Evolutionary conservation across 2,888 invertebrate species (phyloP), one percentile per base, ranked within the genome.

Genomic region (Hemaris fuciformis): DNA sequence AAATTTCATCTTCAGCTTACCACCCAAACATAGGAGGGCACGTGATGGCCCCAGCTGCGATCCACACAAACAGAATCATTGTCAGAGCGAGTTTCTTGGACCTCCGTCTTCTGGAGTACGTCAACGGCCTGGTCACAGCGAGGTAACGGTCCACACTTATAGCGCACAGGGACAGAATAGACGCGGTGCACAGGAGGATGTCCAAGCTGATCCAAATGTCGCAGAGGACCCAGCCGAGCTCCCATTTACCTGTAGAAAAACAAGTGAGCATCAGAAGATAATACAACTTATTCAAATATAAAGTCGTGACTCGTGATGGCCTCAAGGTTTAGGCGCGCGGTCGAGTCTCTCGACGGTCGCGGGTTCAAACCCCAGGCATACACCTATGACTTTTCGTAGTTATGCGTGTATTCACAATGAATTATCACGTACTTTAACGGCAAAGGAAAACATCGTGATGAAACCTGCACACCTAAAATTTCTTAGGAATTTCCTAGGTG

Each of bases 21-120:
- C 98, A 98, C 75, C 98, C 98, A 71, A 98, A 94, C 90, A 99
- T 96, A 2, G 98, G 98, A 0, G 99, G 99, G 73, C 98, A 97
- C 15, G 98, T 98, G 65, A 99, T 98, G 38, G 98, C 94, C 48
- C 97, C 95, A 2, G 98, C 98, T 23, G 97, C 93, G 5, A 97
- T 93, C 99, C 99, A 99, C 0, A 98, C 98, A 53, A 96, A 95
- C 57, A 97, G 93, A 67, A 98, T 97, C 96, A 98, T 97, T 13
- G 96, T 93, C 59, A 97, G 94, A 0, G 98, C 98, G 64, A 97
- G 88, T 65, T 97, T 94, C 88, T 97, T 97, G 1, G 97, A 97
- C 62, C 98, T 95, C 75, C 98, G 93, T 76, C 97, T 94, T 72
- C 97, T 95, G 45, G 98, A 98, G 88, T 99, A 99, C 64, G 97